Evolutionary conservation across 2,888 invertebrate genomes (phyloP), one percentile per base, ranked within the genome.

Genomic region (Diogma glabrata): DNA sequence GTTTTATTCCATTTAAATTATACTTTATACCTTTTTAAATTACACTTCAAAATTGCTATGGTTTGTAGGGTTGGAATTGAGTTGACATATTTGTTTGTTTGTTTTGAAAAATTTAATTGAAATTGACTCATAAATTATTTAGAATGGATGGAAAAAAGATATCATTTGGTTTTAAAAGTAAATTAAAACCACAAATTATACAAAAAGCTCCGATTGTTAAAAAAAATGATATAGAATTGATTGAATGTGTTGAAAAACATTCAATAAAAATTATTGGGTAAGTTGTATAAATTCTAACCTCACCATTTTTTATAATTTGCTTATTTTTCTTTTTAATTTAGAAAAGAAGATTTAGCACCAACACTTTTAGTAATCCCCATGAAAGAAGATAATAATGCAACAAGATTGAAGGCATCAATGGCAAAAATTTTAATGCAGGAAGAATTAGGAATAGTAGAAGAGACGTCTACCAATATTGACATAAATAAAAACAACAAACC

Each of bases 131-230:
- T n/a, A n/a, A n/a, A n/a, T n/a, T n/a, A n/a, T n/a, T n/a, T n/a
- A n/a, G n/a, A n/a, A 79, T 77, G 77, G 81, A 82, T 57, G 67
- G 71, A 49, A 86, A 86, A 58, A 87, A 87, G 65, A 81, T 89
- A 63, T 87, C 87, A 0, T 89, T 89, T 66, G 81, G 84, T 47
- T 89, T 89, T 69, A 79, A 74, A 60, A 88, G 87, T 74, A 73
- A 78, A 1, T 63, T 68, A 5, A 80, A 77, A 58, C 80, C 78
- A 60, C 61, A 58, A 8, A 48, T 22, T 19, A 33, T 48, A 47
- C 57, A 63, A 57, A 55, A 61, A 26, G 59, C 62, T 59, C 57
- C 59, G n/a, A 65, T 69, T 47, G n/a, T 16, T 14, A 70, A 73
- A 51, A 76, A 78, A 52, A 75, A 74, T 59, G 77, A 74, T 58